These are phyloP conservation scores for Xenops minutus DNA, from an alignment of 2,797 vertebrate species.

Conservation along the genomic window DNA sequence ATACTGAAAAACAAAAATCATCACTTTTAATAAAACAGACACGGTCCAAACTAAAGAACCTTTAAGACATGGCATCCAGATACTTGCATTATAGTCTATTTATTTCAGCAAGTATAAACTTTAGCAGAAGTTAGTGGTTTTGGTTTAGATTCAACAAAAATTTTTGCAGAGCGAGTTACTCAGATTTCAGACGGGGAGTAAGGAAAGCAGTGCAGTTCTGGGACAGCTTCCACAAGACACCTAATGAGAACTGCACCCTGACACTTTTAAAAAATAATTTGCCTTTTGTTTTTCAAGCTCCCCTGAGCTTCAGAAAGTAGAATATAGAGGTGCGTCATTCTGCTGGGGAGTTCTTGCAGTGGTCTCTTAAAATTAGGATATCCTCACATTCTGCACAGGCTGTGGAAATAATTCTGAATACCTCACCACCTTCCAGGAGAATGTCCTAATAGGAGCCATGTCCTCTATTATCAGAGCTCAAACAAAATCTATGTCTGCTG, in stretches of 20 bases:
- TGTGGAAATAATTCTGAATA: not conserved
- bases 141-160: not conserved
- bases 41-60: not conserved
- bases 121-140: not conserved
- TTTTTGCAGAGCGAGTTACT: not conserved
- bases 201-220: not conserved
- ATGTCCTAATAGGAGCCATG: not conserved
- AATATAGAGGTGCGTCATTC: not conserved
- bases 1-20: not conserved
- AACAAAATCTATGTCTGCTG: not conserved
- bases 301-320: not conserved
- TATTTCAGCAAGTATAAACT: not conserved
- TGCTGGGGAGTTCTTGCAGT: not conserved
- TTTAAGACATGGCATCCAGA: not conserved
- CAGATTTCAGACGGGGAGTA: not conserved
- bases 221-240: not conserved
- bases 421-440: not conserved
- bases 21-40: not conserved
- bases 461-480: not conserved
- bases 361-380: not conserved
- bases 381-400: rapidly evolving
- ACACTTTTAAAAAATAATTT: not conserved
- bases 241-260: not conserved
- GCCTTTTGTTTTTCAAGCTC: not conserved
- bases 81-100: not conserved